Evolutionary conservation across 2,888 invertebrate species (phyloP).

Genomic region (Clanis bilineata): DNA sequence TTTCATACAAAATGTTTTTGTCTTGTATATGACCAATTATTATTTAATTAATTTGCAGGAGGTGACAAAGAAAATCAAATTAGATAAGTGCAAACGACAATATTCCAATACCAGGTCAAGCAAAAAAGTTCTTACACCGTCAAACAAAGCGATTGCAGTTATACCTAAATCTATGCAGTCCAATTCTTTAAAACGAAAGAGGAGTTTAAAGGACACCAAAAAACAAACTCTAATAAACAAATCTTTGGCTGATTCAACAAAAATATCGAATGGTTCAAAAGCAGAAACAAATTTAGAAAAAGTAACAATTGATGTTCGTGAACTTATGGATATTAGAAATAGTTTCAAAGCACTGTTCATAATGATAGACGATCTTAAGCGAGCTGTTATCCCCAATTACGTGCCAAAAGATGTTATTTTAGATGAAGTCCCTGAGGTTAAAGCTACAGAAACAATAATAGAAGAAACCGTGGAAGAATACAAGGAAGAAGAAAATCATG

Average conservation of each 20-base stretch:
- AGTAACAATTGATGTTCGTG: slow-evolving; percentile 36
- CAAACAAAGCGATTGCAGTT: slow-evolving; percentile 51
- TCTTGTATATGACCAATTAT: too few species aligned
- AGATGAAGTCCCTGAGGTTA: background rate
- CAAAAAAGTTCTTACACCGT: slow-evolving; percentile 48
- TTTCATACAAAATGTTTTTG: too few species aligned
- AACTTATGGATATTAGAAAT: slow-evolving; percentile 45
- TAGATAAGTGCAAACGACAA: slow-evolving; percentile 42
- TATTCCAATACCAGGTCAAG: slow-evolving; percentile 45
- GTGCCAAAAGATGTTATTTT: background rate
- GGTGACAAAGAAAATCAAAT: slow-evolving; percentile 41
- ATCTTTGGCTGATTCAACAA: slow-evolving; percentile 51
- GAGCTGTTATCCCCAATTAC: background rate
- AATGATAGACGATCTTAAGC: slow-evolving; percentile 48
- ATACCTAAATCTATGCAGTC: slow-evolving; percentile 45
- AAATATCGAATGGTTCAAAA: slow-evolving; percentile 30
- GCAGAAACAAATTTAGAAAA: slow-evolving; percentile 26
- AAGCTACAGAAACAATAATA: background rate
- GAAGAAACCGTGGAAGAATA: slow-evolving; percentile 20
- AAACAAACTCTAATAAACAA: slow-evolving; percentile 36
- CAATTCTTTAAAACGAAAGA: slow-evolving; percentile 39
- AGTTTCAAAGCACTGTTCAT: slow-evolving; percentile 47
- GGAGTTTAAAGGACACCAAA: slow-evolving; percentile 31
- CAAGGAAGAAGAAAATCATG: slow-evolving; percentile 25
- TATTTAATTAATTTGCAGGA: slow-evolving; percentile 32